Conservation (phyloP, 1,140 invertebrate species). For the Paraescarpia echinospica region DNA sequence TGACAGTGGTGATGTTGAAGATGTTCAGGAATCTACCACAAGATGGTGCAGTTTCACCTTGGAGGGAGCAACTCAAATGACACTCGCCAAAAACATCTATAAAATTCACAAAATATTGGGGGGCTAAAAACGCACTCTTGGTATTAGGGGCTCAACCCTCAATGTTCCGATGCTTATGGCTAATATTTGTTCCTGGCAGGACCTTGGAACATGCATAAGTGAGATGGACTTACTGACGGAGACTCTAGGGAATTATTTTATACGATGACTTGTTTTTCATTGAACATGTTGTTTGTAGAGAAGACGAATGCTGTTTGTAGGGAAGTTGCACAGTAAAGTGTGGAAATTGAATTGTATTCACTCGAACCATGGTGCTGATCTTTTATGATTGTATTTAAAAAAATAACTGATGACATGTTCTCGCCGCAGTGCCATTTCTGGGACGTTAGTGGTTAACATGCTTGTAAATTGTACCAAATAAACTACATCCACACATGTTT, state of each 20-base stretch:
- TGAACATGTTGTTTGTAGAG: not conserved
- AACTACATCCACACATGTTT: not conserved
- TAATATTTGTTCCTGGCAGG: not conserved
- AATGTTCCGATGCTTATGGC: too few relatives aligned
- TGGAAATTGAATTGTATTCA: not conserved
- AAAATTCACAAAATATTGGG: too few relatives aligned
- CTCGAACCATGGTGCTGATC: not conserved
- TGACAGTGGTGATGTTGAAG: too few relatives aligned
- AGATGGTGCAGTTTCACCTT: too few relatives aligned
- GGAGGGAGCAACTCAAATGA: too few relatives aligned
- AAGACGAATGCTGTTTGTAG: not conserved
- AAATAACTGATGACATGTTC: not conserved
- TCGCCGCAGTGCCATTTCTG: not conserved
- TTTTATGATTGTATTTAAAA: not conserved
- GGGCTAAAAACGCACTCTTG: too few relatives aligned
- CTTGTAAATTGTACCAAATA: not conserved
- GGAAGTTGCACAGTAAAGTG: not conserved
- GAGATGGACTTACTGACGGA: not conserved
- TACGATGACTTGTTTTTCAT: not conserved
- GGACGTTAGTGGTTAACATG: not conserved
- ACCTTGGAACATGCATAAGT: not conserved
- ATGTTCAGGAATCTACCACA: too few relatives aligned
- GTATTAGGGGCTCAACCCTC: too few relatives aligned
- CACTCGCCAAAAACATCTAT: too few relatives aligned
- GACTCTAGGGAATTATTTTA: not conserved